Conservation (phyloP, 2,113 vertebrate genomes). For the Sinocyclocheilus anophthalmus region DNA sequence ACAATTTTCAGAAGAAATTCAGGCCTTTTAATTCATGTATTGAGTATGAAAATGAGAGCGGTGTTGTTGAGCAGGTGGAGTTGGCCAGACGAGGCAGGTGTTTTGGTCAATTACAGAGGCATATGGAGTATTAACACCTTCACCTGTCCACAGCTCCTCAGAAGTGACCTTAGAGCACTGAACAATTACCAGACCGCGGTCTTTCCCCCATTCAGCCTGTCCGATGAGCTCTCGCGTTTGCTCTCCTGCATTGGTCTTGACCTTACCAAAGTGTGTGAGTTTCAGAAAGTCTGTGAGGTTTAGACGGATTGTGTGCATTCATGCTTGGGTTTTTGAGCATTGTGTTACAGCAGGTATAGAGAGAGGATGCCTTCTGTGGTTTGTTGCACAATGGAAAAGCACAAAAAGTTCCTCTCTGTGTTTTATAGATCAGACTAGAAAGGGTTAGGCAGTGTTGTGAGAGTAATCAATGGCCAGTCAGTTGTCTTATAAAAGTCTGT, state of each 20-base stretch:
- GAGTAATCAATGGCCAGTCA: neutral
- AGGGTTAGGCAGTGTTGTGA: neutral
- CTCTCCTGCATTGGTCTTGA: neutral
- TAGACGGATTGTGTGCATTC: neutral
- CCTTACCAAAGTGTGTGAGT: neutral
- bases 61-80: neutral
- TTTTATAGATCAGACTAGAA: neutral
- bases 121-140: conserved; percentile 52
- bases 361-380: neutral
- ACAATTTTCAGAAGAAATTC: neutral
- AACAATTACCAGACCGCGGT: conserved; percentile 41
- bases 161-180: conserved; percentile 39
- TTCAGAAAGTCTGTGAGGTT: neutral
- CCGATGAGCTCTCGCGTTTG: neutral
- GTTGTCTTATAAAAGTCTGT: no score
- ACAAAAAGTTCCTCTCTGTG: no score
- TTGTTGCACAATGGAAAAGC: neutral
- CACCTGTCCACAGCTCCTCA: conserved; percentile 37
- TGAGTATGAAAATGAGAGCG: neutral
- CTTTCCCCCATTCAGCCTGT: neutral
- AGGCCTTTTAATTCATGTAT: neutral
- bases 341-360: neutral
- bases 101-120: conserved; percentile 48
- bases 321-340: neutral
- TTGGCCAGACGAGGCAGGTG: conserved; percentile 31